Evolutionary conservation across 2,888 invertebrate genomes (phyloP).

Genomic region (Gasteruption jaculator): DNA sequence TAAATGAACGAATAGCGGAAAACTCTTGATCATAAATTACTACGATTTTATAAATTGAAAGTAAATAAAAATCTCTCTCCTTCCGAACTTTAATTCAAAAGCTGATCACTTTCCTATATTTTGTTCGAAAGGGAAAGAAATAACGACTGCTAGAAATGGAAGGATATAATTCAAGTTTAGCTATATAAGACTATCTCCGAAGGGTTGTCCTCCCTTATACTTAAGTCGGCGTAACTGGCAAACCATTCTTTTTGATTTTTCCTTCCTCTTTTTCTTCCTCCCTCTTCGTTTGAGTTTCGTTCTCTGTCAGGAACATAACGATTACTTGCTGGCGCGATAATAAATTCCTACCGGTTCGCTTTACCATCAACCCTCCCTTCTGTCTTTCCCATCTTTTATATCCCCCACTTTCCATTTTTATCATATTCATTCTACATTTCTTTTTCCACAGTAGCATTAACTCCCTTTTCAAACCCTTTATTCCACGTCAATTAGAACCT

Average conservation of each 20-base stretch:
- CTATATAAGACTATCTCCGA: no score
- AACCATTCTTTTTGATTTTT: background rate
- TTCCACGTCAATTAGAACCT: constrained; percentile 20
- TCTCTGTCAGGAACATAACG: constrained; percentile 30
- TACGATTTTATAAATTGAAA: no score
- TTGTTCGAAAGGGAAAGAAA: no score
- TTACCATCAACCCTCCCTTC: constrained; percentile 23
- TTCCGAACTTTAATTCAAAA: no score
- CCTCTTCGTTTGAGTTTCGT: constrained; percentile 22
- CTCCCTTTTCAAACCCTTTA: constrained; percentile 5
- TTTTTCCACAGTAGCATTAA: no score
- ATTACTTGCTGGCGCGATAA: constrained; percentile 42
- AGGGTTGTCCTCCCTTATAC: no score
- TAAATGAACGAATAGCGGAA: no score
- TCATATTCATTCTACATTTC: constrained; percentile 9
- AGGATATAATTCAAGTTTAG: no score
- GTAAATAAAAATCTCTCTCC: no score
- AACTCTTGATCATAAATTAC: no score
- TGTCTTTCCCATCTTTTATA: constrained; percentile 8
- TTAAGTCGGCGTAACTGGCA: background rate
- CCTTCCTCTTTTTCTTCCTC: constrained; percentile 7
- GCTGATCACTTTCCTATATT: no score
- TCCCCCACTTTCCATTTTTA: background rate
- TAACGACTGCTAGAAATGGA: no score
- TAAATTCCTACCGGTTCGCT: constrained; percentile 37